phyloP scores from a whole-genome alignment of 2,888 invertebrate species.

The Aromia moschata region DNA sequence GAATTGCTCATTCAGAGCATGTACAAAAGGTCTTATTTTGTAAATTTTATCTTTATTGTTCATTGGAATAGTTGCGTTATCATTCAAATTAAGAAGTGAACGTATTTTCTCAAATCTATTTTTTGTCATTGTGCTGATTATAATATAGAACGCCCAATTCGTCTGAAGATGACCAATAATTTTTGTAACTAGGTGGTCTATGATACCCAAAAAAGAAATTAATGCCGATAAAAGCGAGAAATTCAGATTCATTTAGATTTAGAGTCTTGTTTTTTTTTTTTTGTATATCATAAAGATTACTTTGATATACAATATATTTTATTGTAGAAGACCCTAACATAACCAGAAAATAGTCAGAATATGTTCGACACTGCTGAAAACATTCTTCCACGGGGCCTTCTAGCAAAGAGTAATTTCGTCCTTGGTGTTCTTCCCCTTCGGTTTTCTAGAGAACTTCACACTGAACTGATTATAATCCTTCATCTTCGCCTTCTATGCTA shows the following conservation, averaged over 20 bases:
- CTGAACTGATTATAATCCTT: too few relatives aligned
- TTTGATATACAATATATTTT: slow-evolving; percentile 22
- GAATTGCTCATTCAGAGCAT: slow-evolving; percentile 20
- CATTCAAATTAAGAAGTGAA: slow-evolving; percentile 17
- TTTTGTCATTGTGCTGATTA: slow-evolving; percentile 12
- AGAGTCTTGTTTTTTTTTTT: slow-evolving; percentile 16
- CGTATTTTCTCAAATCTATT: slow-evolving; percentile 18
- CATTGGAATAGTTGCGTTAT: slow-evolving; percentile 13
- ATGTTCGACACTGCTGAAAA: slow-evolving; percentile 12
- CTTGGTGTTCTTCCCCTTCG: too few relatives aligned
- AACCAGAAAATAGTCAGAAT: slow-evolving; percentile 17
- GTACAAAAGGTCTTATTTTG: slow-evolving; percentile 12
- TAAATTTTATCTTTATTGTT: slow-evolving; percentile 23
- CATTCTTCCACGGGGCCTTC: slow-evolving; percentile 18
- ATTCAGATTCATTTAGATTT: slow-evolving; percentile 21
- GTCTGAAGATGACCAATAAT: slow-evolving; percentile 23
- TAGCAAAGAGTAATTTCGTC: background rate
- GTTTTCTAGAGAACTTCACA: too few relatives aligned
- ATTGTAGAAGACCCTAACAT: slow-evolving; percentile 15
- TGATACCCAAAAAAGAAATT: slow-evolving; percentile 25
- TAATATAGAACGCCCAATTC: slow-evolving; percentile 17
- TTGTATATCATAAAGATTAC: slow-evolving; percentile 24
- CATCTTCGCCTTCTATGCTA: too few relatives aligned
- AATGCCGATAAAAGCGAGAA: slow-evolving; percentile 21
- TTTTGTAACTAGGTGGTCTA: slow-evolving; percentile 10